These are phyloP conservation scores for Acheta domesticus DNA, from an alignment of 2,888 invertebrate genomes.

Conservation along the genomic window DNA sequence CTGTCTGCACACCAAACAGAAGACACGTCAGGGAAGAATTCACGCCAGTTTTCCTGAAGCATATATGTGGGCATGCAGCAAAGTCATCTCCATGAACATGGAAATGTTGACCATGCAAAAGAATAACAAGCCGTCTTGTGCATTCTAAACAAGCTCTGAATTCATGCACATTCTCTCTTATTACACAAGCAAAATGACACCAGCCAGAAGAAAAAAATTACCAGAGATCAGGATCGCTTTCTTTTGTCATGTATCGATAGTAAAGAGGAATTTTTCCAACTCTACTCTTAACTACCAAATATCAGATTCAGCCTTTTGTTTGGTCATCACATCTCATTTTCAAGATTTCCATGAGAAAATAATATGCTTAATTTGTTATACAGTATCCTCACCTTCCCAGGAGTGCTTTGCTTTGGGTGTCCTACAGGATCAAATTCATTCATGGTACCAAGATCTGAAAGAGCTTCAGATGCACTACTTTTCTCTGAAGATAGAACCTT, in stretches of 20 bases:
- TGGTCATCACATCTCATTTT: slow-evolving; percentile 33
- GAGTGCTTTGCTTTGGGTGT: neutral
- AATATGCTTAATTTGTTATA: neutral
- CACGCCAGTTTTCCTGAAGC: neutral
- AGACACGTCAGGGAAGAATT: neutral
- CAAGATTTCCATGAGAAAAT: neutral
- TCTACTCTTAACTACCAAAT: slow-evolving; percentile 27
- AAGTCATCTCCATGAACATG: too few species aligned
- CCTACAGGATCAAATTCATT: neutral
- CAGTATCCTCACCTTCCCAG: neutral
- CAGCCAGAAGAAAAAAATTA: too few species aligned
- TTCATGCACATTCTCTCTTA: too few species aligned
- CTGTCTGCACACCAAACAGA: neutral
- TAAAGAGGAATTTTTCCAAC: slow-evolving; percentile 26
- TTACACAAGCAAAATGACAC: too few species aligned
- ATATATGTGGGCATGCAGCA: too few species aligned
- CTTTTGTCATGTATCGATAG: neutral
- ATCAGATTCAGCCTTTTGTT: slow-evolving; percentile 35
- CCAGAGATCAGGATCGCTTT: slow-evolving; percentile 3
- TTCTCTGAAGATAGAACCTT: neutral
- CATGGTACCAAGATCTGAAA: neutral
- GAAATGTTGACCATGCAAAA: too few species aligned
- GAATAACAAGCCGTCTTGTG: too few species aligned
- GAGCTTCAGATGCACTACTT: slow-evolving; percentile 5
- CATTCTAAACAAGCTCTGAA: too few species aligned